These are phyloP conservation scores for Boloria euphrosyne DNA, from an alignment of 2,888 invertebrate species.

Conservation along the genomic window DNA sequence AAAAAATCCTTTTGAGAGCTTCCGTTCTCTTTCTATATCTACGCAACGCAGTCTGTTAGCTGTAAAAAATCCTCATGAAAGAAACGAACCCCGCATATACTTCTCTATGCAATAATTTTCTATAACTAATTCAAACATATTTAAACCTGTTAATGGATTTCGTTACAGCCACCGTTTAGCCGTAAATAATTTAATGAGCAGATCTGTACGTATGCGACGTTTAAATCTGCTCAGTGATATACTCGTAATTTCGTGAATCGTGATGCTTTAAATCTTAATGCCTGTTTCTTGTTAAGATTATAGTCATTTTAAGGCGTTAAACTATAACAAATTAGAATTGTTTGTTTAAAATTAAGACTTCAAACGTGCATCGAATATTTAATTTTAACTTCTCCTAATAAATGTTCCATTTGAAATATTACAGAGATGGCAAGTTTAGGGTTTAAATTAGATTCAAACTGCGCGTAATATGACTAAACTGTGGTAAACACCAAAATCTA, in stretches of 20 bases:
- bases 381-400: background rate
- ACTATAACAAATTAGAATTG: background rate
- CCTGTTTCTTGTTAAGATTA: conserved; percentile 26
- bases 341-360: conserved; percentile 26
- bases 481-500: too few relatives aligned
- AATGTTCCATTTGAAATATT: too few relatives aligned
- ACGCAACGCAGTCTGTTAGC: too few relatives aligned
- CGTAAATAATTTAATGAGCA: conserved; percentile 19
- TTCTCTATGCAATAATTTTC: background rate
- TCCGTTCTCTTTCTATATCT: too few relatives aligned
- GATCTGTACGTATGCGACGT: background rate
- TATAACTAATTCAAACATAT: conserved; percentile 2
- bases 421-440: too few relatives aligned
- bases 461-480: too few relatives aligned
- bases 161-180: background rate
- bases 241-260: conserved; percentile 11
- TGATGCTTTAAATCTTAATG: conserved; percentile 12
- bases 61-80: too few relatives aligned
- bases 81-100: too few relatives aligned
- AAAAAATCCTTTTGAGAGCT: too few relatives aligned
- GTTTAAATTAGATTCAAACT: too few relatives aligned
- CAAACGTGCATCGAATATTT: conserved; percentile 8
- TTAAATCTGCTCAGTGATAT: conserved; percentile 17
- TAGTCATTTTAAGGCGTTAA: conserved; percentile 14
- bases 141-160: conserved; percentile 2